phyloP scores from a whole-genome alignment of 2,888 invertebrate species.

The Dorcus hopei region DNA sequence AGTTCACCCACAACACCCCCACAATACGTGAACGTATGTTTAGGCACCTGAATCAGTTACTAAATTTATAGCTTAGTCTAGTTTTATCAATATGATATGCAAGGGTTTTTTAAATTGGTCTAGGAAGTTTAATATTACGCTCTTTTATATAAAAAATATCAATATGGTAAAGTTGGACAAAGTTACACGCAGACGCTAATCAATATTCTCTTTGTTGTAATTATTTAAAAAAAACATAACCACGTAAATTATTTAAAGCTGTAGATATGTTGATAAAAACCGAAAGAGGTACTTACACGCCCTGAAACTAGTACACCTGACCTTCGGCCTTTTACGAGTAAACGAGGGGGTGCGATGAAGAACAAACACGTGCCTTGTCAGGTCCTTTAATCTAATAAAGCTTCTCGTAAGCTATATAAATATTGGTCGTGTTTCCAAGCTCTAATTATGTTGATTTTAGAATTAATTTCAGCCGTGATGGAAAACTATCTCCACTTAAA shows the following conservation, averaged over 20 bases:
- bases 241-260: not conserved
- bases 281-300: not conserved
- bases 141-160: too few species aligned
- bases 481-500: too few species aligned
- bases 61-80: constrained; percentile 5
- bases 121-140: too few species aligned
- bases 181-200: constrained; percentile 6
- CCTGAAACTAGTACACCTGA: too few species aligned
- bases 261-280: not conserved
- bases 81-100: constrained; percentile 10
- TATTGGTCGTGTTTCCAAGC: too few species aligned
- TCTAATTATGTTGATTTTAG: too few species aligned
- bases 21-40: constrained; percentile 2
- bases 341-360: not conserved
- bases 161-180: too few species aligned
- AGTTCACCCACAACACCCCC: too few species aligned
- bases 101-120: constrained; percentile 7
- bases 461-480: too few species aligned
- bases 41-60: constrained; percentile 11
- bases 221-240: not conserved
- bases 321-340: too few species aligned
- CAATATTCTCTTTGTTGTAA: not conserved
- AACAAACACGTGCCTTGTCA: not conserved
- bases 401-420: too few species aligned
- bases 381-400: too few species aligned